phyloP scores from a whole-genome alignment of 2,888 invertebrate species.

The Hemithea aestivaria region DNA sequence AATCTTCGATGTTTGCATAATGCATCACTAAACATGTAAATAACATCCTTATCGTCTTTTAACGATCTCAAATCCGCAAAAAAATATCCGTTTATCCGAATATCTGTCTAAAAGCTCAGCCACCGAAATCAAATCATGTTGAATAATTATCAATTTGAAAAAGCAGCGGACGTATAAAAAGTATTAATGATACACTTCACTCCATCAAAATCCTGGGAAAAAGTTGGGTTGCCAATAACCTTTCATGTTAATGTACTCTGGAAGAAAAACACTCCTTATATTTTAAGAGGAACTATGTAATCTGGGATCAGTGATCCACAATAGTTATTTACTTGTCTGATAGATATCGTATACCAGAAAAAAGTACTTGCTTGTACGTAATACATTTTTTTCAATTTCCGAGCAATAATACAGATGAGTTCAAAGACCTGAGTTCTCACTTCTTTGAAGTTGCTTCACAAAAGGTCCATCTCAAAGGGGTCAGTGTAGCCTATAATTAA shows the following conservation, averaged over 20 bases:
- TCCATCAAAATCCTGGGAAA: slow-evolving; percentile 7
- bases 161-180: slow-evolving; percentile 10
- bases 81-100: slow-evolving; percentile 25
- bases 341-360: too few species aligned
- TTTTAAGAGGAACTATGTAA: too few species aligned
- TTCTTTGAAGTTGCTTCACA: slow-evolving; percentile 42
- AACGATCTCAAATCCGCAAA: slow-evolving; percentile 3
- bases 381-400: slow-evolving; percentile 28
- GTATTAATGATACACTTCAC: slow-evolving; percentile 14
- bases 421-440: slow-evolving; percentile 47
- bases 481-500: slow-evolving; percentile 68
- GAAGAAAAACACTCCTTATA: too few species aligned
- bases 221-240: background rate
- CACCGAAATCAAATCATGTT: slow-evolving; percentile 11
- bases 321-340: too few species aligned
- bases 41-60: slow-evolving; percentile 4
- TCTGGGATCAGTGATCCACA: too few species aligned
- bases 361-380: too few species aligned
- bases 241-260: too few species aligned
- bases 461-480: slow-evolving; percentile 51
- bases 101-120: slow-evolving; percentile 7
- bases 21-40: slow-evolving; percentile 2
- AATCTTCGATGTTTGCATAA: slow-evolving; percentile 1
- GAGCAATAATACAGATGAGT: slow-evolving; percentile 30
- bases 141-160: slow-evolving; percentile 11